Evolutionary conservation across 2,113 vertebrate species (phyloP).

Genomic region (Cavia porcellus): DNA sequence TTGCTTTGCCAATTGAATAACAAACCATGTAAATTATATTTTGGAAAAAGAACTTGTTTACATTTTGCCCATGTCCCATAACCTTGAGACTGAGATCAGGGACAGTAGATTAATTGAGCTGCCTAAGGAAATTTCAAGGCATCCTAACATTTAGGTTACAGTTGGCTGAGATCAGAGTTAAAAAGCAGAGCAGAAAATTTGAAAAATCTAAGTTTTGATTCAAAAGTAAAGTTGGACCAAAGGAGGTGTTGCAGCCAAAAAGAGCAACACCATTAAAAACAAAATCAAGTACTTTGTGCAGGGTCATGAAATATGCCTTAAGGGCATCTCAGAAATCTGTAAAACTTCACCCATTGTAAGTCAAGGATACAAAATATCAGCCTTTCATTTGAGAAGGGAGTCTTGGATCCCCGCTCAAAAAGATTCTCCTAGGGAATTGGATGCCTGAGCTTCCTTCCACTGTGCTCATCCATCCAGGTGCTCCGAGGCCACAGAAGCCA

Average conservation of each 20-base stretch:
- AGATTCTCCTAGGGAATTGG: not conserved
- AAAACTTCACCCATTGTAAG: not conserved
- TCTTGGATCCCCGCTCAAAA: not conserved
- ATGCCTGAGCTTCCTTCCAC: not conserved
- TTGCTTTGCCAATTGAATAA: not conserved
- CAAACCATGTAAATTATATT: not conserved
- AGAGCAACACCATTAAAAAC: not conserved
- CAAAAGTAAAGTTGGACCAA: not conserved
- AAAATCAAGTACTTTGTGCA: not conserved
- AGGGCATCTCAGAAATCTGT: not conserved
- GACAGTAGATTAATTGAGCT: not conserved
- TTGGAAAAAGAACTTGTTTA: not conserved
- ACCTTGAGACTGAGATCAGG: not conserved
- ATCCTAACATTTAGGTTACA: not conserved
- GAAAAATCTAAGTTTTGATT: not conserved
- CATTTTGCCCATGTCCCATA: not conserved
- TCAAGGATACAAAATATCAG: not conserved
- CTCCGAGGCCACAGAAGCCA: not conserved
- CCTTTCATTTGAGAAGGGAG: not conserved
- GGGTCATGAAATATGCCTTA: not conserved
- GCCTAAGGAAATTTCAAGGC: not conserved
- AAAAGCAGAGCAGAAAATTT: not conserved
- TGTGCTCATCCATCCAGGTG: not conserved
- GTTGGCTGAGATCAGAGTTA: not conserved
- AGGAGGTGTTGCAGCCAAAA: not conserved